Base-by-base conservation (phyloP, 1,140 invertebrate genomes). In the Cotesia chilonis region DNA sequence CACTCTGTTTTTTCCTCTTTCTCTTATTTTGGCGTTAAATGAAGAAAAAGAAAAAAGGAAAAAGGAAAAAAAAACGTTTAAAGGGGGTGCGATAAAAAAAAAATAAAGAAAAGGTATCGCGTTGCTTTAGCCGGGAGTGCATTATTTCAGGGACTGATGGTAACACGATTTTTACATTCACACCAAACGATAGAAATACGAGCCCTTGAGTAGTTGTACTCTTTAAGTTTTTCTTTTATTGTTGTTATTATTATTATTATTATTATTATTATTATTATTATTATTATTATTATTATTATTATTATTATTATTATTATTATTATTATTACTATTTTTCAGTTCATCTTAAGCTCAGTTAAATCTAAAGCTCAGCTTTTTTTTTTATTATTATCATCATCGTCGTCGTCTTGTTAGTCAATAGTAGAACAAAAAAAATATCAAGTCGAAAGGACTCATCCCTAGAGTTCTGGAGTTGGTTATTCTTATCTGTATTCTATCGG, bases 401-500 rank as follows among this genome's bases (percentile, higher is more conserved):
- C 41, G 41, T 47, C 41, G 41, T 47, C 41, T 28, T 28, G 28
- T 28, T 28, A 55, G 57, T 28, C 17, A 28, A 59, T 3, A 20
- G 6, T 9, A 20, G 28, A 59, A 20, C 9, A 59, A 7, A 59
- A 59, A 20, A 59, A 59, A 38, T 28, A 70, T 36, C 61, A 28
- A 63, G 60, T 65, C 9, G 12, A 65, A 41, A 28, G 28, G 1
- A 59, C 73, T 76, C 76, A 72, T 61, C 70, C 73, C 68, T 65
- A 68, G 71, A 76, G 70, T 70, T 76, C 68, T 68, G 70, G 71
- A 76, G 70, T 70, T 76, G 71, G 63, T 72, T 71, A 68, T 74
- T 59, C 60, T 67, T 65, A 85, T 86, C 85, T 82, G 79, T 86
- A 85, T 86, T 86, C 85, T 80, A 73, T 68, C 69, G 79, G 66